phyloP scores from a whole-genome alignment of 2,888 invertebrate genomes.

The Trichogramma evanescens region DNA sequence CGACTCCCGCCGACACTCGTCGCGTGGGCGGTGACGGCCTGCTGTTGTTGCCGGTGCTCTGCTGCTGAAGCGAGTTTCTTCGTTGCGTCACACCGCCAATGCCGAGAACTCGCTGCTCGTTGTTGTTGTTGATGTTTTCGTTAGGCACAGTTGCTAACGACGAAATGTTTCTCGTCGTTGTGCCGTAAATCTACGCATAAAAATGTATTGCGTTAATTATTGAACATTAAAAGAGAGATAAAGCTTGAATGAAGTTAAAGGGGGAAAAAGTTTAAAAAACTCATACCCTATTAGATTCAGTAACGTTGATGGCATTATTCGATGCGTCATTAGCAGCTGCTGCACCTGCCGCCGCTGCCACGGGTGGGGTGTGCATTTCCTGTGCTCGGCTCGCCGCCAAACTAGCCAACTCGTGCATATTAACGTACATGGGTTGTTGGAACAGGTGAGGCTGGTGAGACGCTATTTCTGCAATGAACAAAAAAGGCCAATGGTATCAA shows the following conservation, averaged over 20 bases:
- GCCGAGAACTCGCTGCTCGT: slow-evolving; percentile 55
- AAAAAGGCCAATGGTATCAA: not conserved
- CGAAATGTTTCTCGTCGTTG: slow-evolving; percentile 38
- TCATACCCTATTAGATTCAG: no score
- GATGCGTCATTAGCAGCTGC: not conserved
- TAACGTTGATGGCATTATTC: no score
- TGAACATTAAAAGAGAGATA: no score
- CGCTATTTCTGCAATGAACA: slow-evolving; percentile 26
- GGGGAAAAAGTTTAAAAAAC: no score
- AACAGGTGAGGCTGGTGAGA: slow-evolving; percentile 34
- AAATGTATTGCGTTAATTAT: not conserved
- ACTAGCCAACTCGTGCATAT: slow-evolving; percentile 82
- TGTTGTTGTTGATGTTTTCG: slow-evolving; percentile 41
- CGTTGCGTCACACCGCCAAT: slow-evolving; percentile 43
- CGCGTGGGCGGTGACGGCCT: slow-evolving; percentile 72
- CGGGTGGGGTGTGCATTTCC: slow-evolving; percentile 55
- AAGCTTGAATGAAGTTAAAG: not conserved
- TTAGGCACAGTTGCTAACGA: slow-evolving; percentile 60
- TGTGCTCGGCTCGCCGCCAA: slow-evolving; percentile 72
- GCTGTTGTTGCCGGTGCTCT: slow-evolving; percentile 37
- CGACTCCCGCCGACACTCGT: slow-evolving; percentile 65
- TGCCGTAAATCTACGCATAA: slow-evolving; percentile 35
- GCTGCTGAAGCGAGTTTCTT: slow-evolving; percentile 55
- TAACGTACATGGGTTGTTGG: slow-evolving; percentile 72
- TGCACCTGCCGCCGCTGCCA: slow-evolving; percentile 35